phyloP scores from a whole-genome alignment of 1,140 invertebrate species.

The Drosophila athabasca region DNA sequence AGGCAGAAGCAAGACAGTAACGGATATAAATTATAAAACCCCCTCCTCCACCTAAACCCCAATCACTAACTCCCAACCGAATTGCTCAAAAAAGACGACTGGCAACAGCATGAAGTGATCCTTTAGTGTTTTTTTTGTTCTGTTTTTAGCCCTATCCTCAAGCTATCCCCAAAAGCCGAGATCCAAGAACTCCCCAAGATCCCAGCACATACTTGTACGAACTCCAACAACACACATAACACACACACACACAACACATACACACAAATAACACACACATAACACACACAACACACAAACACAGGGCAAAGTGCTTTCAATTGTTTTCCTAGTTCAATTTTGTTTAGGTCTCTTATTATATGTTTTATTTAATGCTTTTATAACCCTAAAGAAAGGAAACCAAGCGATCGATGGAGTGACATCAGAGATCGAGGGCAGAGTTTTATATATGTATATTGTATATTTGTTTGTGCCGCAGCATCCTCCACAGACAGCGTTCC shows the following conservation, averaged over 20 bases:
- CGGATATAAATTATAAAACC: background rate
- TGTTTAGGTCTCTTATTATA: constrained; percentile 43
- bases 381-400: background rate
- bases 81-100: constrained; percentile 41
- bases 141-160: constrained; percentile 4
- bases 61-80: constrained; percentile 1
- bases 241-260: background rate
- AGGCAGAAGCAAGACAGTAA: background rate
- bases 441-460: background rate
- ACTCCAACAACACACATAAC: constrained; percentile 4
- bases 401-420: constrained; percentile 3
- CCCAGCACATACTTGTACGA: background rate
- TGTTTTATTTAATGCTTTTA: constrained; percentile 28
- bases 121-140: constrained; percentile 34
- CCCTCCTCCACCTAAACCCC: background rate
- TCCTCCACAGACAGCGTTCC: too few relatives aligned
- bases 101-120: constrained; percentile 50
- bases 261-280: constrained; percentile 1
- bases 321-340: constrained; percentile 66
- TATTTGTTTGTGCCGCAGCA: background rate
- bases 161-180: background rate
- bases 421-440: background rate
- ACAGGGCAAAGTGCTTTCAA: constrained; percentile 67
- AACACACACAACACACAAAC: constrained; percentile 3
- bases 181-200: constrained; percentile 2